phyloP scores from a whole-genome alignment of 2,113 vertebrate species.

The Aplodontia rufa region DNA sequence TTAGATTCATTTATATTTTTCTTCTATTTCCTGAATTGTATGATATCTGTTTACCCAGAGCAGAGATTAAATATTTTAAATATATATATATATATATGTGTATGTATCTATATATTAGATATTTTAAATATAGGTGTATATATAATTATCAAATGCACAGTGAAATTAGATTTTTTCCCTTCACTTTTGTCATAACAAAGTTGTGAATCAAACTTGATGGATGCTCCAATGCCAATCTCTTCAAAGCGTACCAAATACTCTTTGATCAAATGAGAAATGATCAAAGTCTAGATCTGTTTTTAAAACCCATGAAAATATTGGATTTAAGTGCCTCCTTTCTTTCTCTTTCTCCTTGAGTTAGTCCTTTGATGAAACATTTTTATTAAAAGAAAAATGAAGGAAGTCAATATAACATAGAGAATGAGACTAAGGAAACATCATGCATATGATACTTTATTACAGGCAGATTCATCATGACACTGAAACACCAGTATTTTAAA shows the following conservation, averaged over 20 bases:
- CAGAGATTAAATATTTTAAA: neutral
- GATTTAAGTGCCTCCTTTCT: slow-evolving; percentile 69
- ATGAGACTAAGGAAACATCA: slow-evolving; percentile 7
- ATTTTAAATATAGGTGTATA: neutral
- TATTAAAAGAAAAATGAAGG: slow-evolving; percentile 69
- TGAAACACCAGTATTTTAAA: slow-evolving; percentile 15
- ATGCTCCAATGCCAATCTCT: slow-evolving; percentile 61
- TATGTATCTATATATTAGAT: no score
- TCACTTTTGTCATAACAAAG: slow-evolving; percentile 61
- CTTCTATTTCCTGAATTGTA: neutral
- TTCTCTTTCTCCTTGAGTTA: slow-evolving; percentile 67
- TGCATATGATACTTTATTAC: slow-evolving; percentile 33
- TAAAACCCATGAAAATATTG: slow-evolving; percentile 55
- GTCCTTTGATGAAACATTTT: slow-evolving; percentile 80
- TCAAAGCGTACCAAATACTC: slow-evolving; percentile 79
- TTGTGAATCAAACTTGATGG: slow-evolving; percentile 66
- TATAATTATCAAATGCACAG: neutral
- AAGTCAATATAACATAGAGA: slow-evolving; percentile 46
- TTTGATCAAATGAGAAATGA: slow-evolving; percentile 82
- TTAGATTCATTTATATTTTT: neutral
- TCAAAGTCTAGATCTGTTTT: slow-evolving; percentile 79
- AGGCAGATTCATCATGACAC: neutral
- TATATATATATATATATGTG: neutral
- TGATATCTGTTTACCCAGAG: neutral
- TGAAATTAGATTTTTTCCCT: neutral